Evolutionary conservation across 1,140 invertebrate species (phyloP).

Genomic region (Papilio xuthus): DNA sequence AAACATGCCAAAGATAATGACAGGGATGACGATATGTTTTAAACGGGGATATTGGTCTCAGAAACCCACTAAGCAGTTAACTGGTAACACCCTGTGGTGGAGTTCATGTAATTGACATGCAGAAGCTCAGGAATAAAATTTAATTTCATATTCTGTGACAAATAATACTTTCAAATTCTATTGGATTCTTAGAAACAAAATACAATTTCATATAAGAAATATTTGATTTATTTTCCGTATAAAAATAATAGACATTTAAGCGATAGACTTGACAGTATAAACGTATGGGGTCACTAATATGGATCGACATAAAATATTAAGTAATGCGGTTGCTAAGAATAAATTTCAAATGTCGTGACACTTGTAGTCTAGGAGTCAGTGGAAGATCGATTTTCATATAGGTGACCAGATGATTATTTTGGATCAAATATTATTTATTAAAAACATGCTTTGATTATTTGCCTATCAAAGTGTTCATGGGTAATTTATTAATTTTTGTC

Average conservation of each 20-base stretch:
- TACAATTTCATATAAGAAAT: not conserved
- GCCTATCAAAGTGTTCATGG: too few relatives aligned
- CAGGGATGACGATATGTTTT: too few relatives aligned
- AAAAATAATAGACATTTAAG: conserved; percentile 26
- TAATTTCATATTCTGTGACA: not conserved
- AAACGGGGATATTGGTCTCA: too few relatives aligned
- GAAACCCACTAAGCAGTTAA: conserved; percentile 9
- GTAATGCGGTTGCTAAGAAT: not conserved
- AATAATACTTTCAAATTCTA: not conserved
- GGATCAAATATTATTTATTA: too few relatives aligned
- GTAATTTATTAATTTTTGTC: too few relatives aligned
- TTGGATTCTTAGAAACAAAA: not conserved
- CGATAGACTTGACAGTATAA: not conserved
- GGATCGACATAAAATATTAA: not conserved
- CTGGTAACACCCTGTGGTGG: conserved; percentile 24
- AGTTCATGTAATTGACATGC: conserved; percentile 33
- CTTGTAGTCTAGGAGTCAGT: too few relatives aligned
- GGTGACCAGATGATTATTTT: too few relatives aligned
- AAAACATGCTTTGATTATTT: too few relatives aligned
- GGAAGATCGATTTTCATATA: too few relatives aligned
- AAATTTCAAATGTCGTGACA: too few relatives aligned
- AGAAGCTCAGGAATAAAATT: conserved; percentile 34
- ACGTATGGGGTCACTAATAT: not conserved
- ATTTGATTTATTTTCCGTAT: not conserved
- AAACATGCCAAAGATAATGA: too few relatives aligned